A percentile compares a stretch with the other conserved stretches of the same genome.
phyloP scores from a whole-genome alignment of 2,113 vertebrate species.

The Todiramphus saurophagus region DNA sequence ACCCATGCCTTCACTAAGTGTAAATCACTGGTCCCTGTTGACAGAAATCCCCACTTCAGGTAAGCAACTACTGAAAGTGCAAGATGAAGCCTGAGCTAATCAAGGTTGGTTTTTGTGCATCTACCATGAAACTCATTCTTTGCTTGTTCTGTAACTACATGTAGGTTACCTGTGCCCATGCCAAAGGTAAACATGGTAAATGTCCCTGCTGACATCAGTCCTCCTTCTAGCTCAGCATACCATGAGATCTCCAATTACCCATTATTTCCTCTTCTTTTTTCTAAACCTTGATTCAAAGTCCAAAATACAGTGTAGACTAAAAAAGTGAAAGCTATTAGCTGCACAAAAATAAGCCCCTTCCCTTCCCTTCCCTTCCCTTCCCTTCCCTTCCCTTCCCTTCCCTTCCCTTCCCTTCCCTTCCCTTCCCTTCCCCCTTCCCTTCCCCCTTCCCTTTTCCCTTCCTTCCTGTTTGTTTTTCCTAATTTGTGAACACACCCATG shows the following conservation, averaged over 20 bases:
- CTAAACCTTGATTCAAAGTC: not conserved
- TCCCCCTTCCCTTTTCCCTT: too few species aligned
- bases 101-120: not conserved
- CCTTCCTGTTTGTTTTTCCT: too few species aligned
- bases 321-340: not conserved
- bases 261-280: not conserved
- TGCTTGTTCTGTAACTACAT: not conserved
- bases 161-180: not conserved
- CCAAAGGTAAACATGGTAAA: not conserved
- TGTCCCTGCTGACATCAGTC: not conserved
- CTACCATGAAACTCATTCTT: not conserved
- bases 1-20: not conserved
- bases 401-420: too few species aligned
- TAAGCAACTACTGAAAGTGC: not conserved
- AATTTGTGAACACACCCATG: accelerated
- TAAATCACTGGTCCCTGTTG: not conserved
- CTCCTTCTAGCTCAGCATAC: not conserved
- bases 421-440: too few species aligned
- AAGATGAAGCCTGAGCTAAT: not conserved
- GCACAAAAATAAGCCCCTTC: not conserved
- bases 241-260: not conserved
- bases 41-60: not conserved
- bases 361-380: too few species aligned
- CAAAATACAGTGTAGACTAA: not conserved
- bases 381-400: too few species aligned